phyloP scores from a whole-genome alignment of 2,888 invertebrate genomes.

The Lepidochitona cinerea region DNA sequence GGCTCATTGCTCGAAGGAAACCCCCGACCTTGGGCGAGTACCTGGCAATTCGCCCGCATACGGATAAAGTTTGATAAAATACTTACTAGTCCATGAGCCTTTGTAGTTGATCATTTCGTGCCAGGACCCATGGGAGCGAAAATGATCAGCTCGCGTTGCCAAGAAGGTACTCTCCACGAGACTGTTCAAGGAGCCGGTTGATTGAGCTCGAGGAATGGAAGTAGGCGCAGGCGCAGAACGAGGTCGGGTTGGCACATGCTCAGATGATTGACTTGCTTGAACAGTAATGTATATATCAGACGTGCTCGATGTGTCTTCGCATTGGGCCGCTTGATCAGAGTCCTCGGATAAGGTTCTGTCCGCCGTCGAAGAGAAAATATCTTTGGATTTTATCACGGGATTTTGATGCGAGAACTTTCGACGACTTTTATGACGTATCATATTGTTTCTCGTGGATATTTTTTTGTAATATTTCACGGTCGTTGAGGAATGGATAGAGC shows the following conservation, averaged over 20 bases:
- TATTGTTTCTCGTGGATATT: neutral
- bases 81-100: slow-evolving; percentile 60
- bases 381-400: neutral
- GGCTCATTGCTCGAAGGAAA: too few relatives aligned
- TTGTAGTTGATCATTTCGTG: slow-evolving; percentile 45
- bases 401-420: neutral
- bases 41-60: too few relatives aligned
- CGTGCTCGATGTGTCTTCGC: neutral
- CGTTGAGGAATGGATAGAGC: neutral
- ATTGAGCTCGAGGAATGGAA: slow-evolving; percentile 16
- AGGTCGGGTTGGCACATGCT: slow-evolving; percentile 31
- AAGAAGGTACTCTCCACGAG: slow-evolving; percentile 56
- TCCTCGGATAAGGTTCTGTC: neutral
- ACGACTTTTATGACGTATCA: neutral
- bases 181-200: slow-evolving; percentile 47
- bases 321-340: too few relatives aligned
- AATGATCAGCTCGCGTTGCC: slow-evolving; percentile 59
- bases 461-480: neutral
- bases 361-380: neutral
- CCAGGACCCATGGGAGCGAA: slow-evolving; percentile 60
- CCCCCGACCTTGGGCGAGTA: too few relatives aligned
- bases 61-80: too few relatives aligned
- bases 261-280: slow-evolving; percentile 14
- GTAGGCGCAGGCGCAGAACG: slow-evolving; percentile 25
- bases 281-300: neutral